Base-by-base conservation (phyloP, 2,113 vertebrate genomes). In the Phoenicopterus ruber region DNA sequence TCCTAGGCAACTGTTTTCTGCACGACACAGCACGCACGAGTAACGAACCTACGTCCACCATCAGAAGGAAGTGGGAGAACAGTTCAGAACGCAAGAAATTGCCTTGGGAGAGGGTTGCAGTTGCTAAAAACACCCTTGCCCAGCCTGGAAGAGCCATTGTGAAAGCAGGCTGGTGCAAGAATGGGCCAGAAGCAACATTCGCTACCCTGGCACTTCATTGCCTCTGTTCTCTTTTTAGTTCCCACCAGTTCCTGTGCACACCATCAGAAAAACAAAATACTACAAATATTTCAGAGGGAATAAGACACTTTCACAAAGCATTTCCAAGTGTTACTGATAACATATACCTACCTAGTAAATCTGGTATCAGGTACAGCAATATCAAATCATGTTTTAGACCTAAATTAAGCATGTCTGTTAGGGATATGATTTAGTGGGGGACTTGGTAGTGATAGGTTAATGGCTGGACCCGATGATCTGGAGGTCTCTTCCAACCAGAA, bases 1-100 rank as follows among this genome's bases (percentile, higher is more conserved):
- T 19, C 55, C 21, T 2, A 4, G 19, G 40, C 58, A 40, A n/a
- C 21, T 25, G 34, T 54, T n/a, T 28, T 26, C 57, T 50, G 46
- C 13, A 17, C 0, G 1, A 54, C 36, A n/a, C 36, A 57, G 28
- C 29, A 9, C 4, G n/a, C 24, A 46, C 5, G 1, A 47, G 8
- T 21, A 47, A 59, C 2, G 1, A 62, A 61, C 29, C 2, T 2
- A 62, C 50, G 31, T 6, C 42, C 28, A 49, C 26, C 22, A 12
- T 8, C 24, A 65, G 44, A 34, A 83, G 17, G 38, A 71, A 46
- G 32, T n/a, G 2, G 9, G 10, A 47, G 17, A 69, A 79, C 40
- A 73, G 22, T 17, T 52, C 22, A 42, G 31, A 54, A 59, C 7
- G 1, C 12, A 55, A 77, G 58, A n/a, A 65, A 55, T 24, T 50